Evolutionary conservation across 2,888 invertebrate species (phyloP).

Genomic region (Amiota minor): DNA sequence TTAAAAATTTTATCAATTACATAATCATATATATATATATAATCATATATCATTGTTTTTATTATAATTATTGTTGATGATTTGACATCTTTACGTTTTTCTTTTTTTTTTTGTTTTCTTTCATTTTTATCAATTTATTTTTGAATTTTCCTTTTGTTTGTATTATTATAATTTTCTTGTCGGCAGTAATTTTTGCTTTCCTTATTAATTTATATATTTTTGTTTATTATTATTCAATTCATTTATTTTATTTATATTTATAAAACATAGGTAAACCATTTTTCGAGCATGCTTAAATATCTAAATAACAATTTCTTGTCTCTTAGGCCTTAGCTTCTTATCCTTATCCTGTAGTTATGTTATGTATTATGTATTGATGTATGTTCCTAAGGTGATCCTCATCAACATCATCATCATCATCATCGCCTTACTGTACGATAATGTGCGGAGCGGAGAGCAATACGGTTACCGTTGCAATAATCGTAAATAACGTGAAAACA

Average conservation of each 20-base stretch:
- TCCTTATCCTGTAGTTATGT: constrained; percentile 12
- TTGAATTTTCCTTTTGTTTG: constrained; percentile 38
- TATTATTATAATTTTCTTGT: constrained; percentile 56
- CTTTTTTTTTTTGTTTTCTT: constrained; percentile 41
- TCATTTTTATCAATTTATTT: constrained; percentile 25
- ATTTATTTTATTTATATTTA: constrained; percentile 45
- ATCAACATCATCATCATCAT: constrained; percentile 6
- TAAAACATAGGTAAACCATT: constrained; percentile 53
- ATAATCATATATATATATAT: too few species aligned
- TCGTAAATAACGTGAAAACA: constrained; percentile 94
- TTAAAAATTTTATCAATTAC: too few species aligned
- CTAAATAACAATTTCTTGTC: constrained; percentile 69
- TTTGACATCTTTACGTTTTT: constrained; percentile 30
- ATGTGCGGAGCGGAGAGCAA: constrained; percentile 94
- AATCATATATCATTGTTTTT: background rate
- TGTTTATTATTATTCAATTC: constrained; percentile 21
- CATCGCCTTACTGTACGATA: constrained; percentile 85
- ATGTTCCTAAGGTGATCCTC: constrained; percentile 38
- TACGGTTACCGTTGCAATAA: constrained; percentile 93
- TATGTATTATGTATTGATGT: constrained; percentile 34
- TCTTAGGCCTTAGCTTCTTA: background rate
- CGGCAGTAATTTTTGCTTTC: constrained; percentile 64
- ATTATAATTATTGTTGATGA: background rate
- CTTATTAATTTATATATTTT: constrained; percentile 30
- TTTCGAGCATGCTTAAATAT: constrained; percentile 61